Evolutionary conservation across 1,140 invertebrate genomes (phyloP).

Genomic region (Zaprionus gabonicus): DNA sequence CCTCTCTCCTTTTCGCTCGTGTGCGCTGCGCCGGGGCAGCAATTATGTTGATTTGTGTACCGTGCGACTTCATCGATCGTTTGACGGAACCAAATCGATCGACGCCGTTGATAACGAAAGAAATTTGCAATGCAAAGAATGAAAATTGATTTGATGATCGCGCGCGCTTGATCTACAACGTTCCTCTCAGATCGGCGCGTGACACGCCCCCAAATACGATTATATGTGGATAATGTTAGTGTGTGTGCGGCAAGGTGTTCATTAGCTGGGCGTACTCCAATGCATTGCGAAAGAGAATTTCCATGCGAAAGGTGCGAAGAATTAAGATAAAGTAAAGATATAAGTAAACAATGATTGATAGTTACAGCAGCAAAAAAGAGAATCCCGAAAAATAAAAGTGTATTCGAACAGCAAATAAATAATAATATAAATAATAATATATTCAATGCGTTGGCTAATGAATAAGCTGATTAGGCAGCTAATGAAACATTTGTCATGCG

Average conservation of each 20-base stretch:
- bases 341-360: slow-evolving; percentile 24
- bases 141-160: slow-evolving; percentile 80
- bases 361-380: slow-evolving; percentile 21
- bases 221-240: slow-evolving; percentile 38
- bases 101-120: slow-evolving; percentile 57
- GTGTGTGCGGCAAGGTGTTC: slow-evolving; percentile 38
- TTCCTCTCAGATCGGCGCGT: slow-evolving; percentile 30
- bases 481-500: slow-evolving; percentile 26
- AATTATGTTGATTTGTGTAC: slow-evolving; percentile 81
- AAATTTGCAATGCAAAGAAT: slow-evolving; percentile 81
- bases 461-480: slow-evolving; percentile 16
- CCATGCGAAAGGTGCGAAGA: slow-evolving; percentile 32
- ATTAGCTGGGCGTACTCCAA: slow-evolving; percentile 44
- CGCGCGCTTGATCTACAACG: slow-evolving; percentile 26
- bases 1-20: slow-evolving; percentile 5
- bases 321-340: neutral
- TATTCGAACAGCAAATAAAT: neutral
- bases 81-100: slow-evolving; percentile 34
- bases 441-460: slow-evolving; percentile 11
- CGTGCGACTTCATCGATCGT: slow-evolving; percentile 55
- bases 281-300: slow-evolving; percentile 5
- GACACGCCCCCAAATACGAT: slow-evolving; percentile 71
- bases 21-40: slow-evolving; percentile 50
- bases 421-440: slow-evolving; percentile 15
- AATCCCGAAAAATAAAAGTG: slow-evolving; percentile 1